Conservation (phyloP, 2,113 vertebrate species). For the Prunella himalayana region DNA sequence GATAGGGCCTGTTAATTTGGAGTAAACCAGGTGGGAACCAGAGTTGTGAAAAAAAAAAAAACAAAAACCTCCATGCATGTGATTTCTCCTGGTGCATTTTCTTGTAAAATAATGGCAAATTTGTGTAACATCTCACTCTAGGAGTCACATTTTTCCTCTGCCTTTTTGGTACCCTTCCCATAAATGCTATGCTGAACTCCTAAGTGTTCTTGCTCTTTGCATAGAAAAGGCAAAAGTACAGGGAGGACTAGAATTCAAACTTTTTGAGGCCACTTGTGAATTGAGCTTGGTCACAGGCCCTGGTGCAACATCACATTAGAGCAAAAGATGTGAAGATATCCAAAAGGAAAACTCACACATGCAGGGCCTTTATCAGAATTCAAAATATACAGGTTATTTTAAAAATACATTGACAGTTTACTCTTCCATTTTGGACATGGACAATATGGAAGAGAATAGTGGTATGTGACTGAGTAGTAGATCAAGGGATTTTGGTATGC, state of each 20-base stretch:
- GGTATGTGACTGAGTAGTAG: neutral
- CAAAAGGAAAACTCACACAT: neutral
- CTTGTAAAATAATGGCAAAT: neutral
- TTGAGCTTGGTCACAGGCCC: neutral
- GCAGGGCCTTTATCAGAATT: neutral
- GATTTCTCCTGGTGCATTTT: neutral
- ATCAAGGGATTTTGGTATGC: neutral
- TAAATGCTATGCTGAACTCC: neutral
- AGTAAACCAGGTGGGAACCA: neutral
- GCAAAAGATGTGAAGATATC: neutral
- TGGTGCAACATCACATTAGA: neutral
- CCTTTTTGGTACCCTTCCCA: neutral
- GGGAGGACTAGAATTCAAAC: neutral
- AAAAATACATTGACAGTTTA: neutral
- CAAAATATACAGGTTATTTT: neutral
- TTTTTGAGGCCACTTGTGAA: neutral
- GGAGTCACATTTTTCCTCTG: neutral
- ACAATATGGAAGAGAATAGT: neutral
- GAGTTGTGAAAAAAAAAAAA: neutral
- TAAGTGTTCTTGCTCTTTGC: neutral
- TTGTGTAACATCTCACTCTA: neutral
- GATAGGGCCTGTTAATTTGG: neutral
- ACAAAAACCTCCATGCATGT: neutral
- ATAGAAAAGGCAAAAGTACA: neutral
- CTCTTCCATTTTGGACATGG: neutral